A percentile compares a stretch with the other conserved stretches of the same genome.
phyloP scores from a whole-genome alignment of 2,797 vertebrate genomes.

The Anas capensis region DNA sequence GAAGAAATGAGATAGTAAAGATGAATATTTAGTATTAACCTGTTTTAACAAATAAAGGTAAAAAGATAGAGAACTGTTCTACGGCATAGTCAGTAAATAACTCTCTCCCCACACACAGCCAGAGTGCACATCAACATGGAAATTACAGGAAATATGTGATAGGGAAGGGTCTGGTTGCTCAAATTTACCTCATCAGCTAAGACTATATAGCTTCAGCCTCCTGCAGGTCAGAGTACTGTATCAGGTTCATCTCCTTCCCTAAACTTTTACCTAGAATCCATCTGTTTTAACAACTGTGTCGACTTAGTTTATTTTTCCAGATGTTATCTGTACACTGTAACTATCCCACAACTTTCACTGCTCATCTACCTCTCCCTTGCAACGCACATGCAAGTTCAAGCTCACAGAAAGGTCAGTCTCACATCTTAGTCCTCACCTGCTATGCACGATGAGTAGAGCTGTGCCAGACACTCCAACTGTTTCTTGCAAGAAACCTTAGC shows the following conservation, averaged over 20 bases:
- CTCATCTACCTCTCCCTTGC: not conserved
- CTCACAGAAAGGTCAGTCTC: not conserved
- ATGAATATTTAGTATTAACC: not conserved
- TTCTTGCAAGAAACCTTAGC: slow-evolving; percentile 86
- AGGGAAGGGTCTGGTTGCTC: not conserved
- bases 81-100: not conserved
- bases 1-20: slow-evolving; percentile 8
- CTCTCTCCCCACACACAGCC: not conserved
- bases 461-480: slow-evolving; percentile 88
- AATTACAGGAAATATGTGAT: not conserved
- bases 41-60: not conserved
- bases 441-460: slow-evolving; percentile 92
- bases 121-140: not conserved
- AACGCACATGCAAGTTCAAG: not conserved
- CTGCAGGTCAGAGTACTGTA: not conserved
- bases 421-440: slow-evolving; percentile 80
- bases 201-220: not conserved
- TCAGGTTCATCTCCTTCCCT: not conserved
- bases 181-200: not conserved
- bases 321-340: not conserved
- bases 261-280: not conserved
- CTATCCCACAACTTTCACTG: not conserved
- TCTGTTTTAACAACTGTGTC: not conserved
- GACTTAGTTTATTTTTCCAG: not conserved
- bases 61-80: not conserved